These are phyloP conservation scores for Scarus forsteni DNA, from an alignment of 2,797 vertebrate genomes.

Conservation along the genomic window DNA sequence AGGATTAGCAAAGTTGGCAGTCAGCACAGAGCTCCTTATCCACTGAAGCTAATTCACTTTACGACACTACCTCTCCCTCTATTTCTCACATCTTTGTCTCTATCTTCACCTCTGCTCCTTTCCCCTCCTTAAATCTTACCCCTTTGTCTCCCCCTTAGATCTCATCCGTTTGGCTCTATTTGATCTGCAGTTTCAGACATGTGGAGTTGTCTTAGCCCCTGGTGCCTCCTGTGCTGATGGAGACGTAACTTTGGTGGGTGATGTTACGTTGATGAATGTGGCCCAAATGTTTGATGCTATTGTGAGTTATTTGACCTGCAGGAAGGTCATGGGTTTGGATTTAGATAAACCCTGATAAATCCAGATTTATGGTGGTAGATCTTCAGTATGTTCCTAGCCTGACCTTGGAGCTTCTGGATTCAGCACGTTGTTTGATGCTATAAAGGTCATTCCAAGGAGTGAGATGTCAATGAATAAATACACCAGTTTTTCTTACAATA, in stretches of 20 bases:
- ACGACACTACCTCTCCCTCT: conserved; percentile 41
- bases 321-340: conserved; percentile 16
- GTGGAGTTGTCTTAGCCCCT: conserved; percentile 37
- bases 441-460: not conserved
- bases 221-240: conserved; percentile 38
- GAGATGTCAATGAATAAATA: not conserved
- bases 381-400: not conserved
- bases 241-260: conserved; percentile 15
- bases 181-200: conserved; percentile 46
- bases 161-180: conserved; percentile 14
- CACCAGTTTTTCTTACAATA: no score
- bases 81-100: conserved; percentile 61
- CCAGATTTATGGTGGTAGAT: not conserved
- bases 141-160: conserved; percentile 14
- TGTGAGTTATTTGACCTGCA: conserved; percentile 5
- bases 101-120: conserved; percentile 55
- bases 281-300: conserved; percentile 21
- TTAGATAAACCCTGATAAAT: not conserved
- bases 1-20: conserved; percentile 76
- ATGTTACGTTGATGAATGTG: conserved; percentile 21
- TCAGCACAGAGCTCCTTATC: conserved; percentile 70
- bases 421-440: not conserved
- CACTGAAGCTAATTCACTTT: conserved; percentile 78
- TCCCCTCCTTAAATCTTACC: conserved; percentile 4
- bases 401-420: not conserved